Percentiles rank a stretch among this genome's conserved stretches.
Evolutionary conservation across 2,888 invertebrate species (phyloP).

Genomic region (Nephrotoma guestfalica): DNA sequence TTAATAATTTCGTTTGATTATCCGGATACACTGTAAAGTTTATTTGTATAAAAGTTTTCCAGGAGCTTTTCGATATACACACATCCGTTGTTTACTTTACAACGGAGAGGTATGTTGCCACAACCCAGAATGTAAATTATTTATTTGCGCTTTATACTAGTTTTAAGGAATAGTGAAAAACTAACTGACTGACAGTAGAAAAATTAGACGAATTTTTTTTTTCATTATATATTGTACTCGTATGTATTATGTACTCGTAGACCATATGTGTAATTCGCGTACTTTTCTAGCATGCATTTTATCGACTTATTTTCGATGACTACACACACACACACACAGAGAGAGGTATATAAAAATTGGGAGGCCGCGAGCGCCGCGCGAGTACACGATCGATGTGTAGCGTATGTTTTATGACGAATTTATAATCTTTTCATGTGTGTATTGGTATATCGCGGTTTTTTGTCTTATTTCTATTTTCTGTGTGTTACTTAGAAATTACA

Average conservation of each 20-base stretch:
- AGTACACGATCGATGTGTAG: neutral
- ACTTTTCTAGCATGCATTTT: neutral
- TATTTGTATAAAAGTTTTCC: too few relatives aligned
- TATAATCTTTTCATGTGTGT: neutral
- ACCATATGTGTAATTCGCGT: neutral
- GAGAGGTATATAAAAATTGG: too few relatives aligned
- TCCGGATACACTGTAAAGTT: too few relatives aligned
- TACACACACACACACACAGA: neutral
- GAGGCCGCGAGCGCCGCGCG: neutral
- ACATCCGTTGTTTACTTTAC: too few relatives aligned
- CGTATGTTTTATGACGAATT: neutral
- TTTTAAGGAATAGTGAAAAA: too few relatives aligned
- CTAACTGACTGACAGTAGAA: neutral
- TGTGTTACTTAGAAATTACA: constrained; percentile 26
- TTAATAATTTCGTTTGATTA: too few relatives aligned
- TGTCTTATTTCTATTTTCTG: constrained; percentile 3
- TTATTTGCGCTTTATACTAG: too few relatives aligned
- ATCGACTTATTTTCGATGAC: neutral
- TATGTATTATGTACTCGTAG: neutral
- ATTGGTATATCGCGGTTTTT: constrained; percentile 8
- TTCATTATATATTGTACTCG: neutral
- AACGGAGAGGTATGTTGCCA: too few relatives aligned
- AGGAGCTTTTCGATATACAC: too few relatives aligned
- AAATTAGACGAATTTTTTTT: neutral
- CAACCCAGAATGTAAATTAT: too few relatives aligned